Conservation (phyloP, 2,888 invertebrate species). For the Meliscaeva auricollis region DNA sequence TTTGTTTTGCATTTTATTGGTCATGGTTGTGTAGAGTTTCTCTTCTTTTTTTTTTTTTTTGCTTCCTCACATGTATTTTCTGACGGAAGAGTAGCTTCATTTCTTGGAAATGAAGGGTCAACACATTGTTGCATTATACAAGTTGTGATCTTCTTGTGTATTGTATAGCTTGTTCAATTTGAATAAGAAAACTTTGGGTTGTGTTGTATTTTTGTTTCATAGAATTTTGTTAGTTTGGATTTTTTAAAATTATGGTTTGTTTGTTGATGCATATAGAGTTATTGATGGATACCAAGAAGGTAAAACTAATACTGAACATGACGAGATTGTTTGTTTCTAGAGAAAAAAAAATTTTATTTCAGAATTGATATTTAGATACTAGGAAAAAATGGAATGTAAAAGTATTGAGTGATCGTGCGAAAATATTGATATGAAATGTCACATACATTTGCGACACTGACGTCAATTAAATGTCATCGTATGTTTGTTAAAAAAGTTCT, state of each 20-base stretch:
- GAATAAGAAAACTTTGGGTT: background rate
- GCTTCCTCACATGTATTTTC: slow-evolving; percentile 2
- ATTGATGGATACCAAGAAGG: background rate
- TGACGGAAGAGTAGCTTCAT: slow-evolving; percentile 22
- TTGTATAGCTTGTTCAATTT: slow-evolving; percentile 3
- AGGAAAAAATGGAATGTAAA: too few relatives aligned
- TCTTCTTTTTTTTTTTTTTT: background rate
- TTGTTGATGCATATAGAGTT: background rate
- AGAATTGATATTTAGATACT: too few relatives aligned
- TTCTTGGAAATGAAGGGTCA: slow-evolving; percentile 57
- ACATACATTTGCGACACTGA: too few relatives aligned
- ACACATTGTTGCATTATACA: slow-evolving; percentile 6
- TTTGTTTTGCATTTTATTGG: slow-evolving; percentile 26
- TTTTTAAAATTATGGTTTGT: background rate
- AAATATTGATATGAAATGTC: too few relatives aligned
- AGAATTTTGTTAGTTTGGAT: background rate
- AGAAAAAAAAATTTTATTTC: slow-evolving; percentile 34
- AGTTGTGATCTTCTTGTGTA: background rate
- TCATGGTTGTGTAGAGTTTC: slow-evolving; percentile 34
- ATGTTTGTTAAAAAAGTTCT: too few relatives aligned
- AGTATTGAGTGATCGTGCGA: too few relatives aligned
- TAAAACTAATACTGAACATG: too few relatives aligned
- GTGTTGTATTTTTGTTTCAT: slow-evolving; percentile 1
- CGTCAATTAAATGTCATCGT: too few relatives aligned
- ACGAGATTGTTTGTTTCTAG: background rate